Percentiles rank a stretch among this genome's conserved stretches.
Evolutionary conservation across 2,113 vertebrate genomes (phyloP).

Genomic region (Anser brachyrhynchus): DNA sequence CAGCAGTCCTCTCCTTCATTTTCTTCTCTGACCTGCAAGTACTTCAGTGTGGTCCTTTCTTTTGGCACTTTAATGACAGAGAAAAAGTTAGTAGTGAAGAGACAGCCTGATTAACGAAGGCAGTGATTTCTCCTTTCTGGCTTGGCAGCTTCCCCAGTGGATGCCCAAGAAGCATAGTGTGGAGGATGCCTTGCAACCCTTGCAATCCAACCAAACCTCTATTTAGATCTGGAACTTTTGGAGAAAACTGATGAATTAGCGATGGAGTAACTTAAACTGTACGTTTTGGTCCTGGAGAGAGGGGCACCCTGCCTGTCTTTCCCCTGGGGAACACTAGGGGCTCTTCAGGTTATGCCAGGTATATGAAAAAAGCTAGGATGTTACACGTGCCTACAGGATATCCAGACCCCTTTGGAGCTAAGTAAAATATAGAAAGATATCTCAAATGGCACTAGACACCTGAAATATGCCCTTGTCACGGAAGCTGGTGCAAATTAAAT

Average conservation of each 20-base stretch:
- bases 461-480: not conserved
- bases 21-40: not conserved
- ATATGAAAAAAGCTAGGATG: not conserved
- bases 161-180: not conserved
- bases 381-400: not conserved
- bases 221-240: not conserved
- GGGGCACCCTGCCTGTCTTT: not conserved
- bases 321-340: not conserved
- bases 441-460: not conserved
- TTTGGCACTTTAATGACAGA: not conserved
- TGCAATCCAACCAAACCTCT: not conserved
- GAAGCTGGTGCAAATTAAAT: not conserved
- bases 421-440: not conserved
- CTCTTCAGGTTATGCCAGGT: not conserved
- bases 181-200: not conserved
- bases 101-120: not conserved
- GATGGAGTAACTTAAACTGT: not conserved
- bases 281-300: rapidly evolving
- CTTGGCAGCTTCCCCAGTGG: not conserved
- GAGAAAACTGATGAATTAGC: not conserved
- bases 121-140: not conserved
- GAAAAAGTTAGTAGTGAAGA: not conserved
- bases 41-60: not conserved
- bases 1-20: not conserved
- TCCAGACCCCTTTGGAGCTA: not conserved